Percentiles rank a stretch among this genome's conserved stretches.
Conservation (phyloP, 2,113 vertebrate genomes). For the Mustela nigripes region DNA sequence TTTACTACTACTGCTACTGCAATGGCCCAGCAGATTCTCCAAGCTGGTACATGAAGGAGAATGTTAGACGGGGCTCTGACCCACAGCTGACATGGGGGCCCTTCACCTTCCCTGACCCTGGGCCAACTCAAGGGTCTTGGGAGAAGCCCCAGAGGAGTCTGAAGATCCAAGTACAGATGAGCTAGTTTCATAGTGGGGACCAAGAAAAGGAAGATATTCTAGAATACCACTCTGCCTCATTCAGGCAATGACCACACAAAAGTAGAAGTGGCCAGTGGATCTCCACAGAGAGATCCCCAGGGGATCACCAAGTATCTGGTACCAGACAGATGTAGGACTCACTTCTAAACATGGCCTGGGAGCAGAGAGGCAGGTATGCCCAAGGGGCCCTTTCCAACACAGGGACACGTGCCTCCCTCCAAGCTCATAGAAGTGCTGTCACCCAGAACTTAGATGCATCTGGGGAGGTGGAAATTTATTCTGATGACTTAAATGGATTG, state of each 20-base stretch:
- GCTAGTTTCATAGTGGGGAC: not conserved
- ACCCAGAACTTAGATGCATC: not conserved
- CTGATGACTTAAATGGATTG: not conserved
- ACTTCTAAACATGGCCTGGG: not conserved
- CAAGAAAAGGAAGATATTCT: not conserved
- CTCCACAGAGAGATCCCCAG: not conserved
- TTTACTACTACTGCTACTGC: no score
- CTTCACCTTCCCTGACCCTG: rapidly evolving
- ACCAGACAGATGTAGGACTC: not conserved
- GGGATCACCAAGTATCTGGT: not conserved
- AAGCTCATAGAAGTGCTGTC: rapidly evolving
- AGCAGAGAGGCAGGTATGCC: not conserved
- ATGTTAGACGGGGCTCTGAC: rapidly evolving
- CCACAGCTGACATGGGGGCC: rapidly evolving
- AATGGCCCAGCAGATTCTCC: not conserved
- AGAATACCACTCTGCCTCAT: rapidly evolving
- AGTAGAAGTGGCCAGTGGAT: not conserved
- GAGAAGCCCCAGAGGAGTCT: not conserved
- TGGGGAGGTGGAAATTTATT: not conserved
- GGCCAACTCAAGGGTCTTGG: not conserved
- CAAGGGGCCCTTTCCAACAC: not conserved
- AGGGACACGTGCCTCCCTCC: no score
- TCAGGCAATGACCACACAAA: not conserved
- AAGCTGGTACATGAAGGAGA: not conserved
- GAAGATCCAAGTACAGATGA: not conserved